These are phyloP conservation scores for Heterotis niloticus DNA, from an alignment of 2,113 vertebrate genomes.

Conservation along the genomic window DNA sequence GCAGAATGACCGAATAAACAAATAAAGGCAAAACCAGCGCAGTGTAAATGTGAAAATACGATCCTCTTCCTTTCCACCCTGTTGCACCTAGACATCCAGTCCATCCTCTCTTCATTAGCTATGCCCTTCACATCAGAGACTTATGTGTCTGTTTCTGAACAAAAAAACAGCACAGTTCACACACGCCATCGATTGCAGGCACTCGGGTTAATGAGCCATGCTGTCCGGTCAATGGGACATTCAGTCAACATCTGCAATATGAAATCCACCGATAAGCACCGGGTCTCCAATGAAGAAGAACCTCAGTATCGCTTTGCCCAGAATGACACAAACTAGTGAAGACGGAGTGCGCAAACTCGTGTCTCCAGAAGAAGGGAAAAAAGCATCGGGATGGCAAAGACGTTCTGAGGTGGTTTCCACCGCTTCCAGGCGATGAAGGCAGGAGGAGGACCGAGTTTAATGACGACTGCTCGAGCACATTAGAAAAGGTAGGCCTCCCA, in stretches of 20 bases:
- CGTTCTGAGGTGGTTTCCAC: neutral
- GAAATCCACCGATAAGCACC: neutral
- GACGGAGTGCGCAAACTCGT: neutral
- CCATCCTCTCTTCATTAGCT: conserved; percentile 33
- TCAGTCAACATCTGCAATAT: conserved; percentile 17
- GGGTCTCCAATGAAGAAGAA: conserved; percentile 33
- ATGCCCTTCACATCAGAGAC: conserved; percentile 23
- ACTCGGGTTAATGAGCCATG: conserved; percentile 40
- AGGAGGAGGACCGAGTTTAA: neutral
- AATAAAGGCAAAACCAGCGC: neutral
- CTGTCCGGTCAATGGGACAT: conserved; percentile 36
- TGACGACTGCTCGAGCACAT: neutral
- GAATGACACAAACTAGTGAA: conserved; percentile 14
- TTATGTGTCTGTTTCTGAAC: conserved; percentile 35
- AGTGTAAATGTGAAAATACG: neutral
- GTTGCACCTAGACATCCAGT: conserved; percentile 3
- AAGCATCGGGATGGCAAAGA: neutral
- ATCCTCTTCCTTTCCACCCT: conserved; percentile 31
- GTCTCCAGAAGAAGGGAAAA: neutral
- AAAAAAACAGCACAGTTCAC: conserved; percentile 34
- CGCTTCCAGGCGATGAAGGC: neutral
- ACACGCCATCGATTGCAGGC: conserved; percentile 30
- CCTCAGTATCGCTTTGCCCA: conserved; percentile 30
- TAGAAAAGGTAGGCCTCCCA: neutral
- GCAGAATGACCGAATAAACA: conserved; percentile 28